Evolutionary conservation across 2,113 vertebrate species (phyloP), one percentile per base, ranked within the genome.

Genomic region (Platysternon megacephalum): DNA sequence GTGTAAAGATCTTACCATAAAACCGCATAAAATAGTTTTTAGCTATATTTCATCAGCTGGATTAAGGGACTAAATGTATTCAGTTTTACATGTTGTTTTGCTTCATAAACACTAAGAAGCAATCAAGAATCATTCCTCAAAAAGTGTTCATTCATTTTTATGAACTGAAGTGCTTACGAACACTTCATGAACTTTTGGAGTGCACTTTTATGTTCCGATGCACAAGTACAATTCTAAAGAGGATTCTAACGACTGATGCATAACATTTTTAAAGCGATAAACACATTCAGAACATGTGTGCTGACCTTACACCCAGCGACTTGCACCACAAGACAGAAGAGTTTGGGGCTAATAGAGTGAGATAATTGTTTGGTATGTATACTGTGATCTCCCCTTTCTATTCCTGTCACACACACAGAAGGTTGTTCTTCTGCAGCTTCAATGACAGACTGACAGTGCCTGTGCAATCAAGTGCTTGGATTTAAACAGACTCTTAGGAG

Each of bases 391-490:
- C 85, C 55, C 58, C 79, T 49, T 91, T 95, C 86, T 95, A 48
- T 97, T 93, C 90, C 74, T 86, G 4, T 86, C 85, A 29, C 35
- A 46, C 84, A 35, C 32, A 42, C 17, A 94, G 81, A 86, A 91
- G 14, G 81, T 76, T 88, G 19, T 86, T 95, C 88, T 91, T 92
- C 88, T 48, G 51, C 49, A 55, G 84, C 61, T 91, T 91, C 93
- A 61, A 3, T 84, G 94, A 89, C 9, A 95, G 83, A 55, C 49
- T 93, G 85, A 81, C 52, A 81, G 61, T 86, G 29, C n/a, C 51
- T 89, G 83, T 94, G 93, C 93, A 93, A 94, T 92, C 96, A 95
- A 95, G 58, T 93, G 58, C 80, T 92, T 91, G 90, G 91, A 84
- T 96, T 97, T 91, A 96, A 95, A 87, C 87, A 92, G 82, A 82